A percentile compares a stretch with the other conserved stretches of the same genome.
Conservation (phyloP, 1,140 invertebrate genomes). For the Melanaphis sacchari region DNA sequence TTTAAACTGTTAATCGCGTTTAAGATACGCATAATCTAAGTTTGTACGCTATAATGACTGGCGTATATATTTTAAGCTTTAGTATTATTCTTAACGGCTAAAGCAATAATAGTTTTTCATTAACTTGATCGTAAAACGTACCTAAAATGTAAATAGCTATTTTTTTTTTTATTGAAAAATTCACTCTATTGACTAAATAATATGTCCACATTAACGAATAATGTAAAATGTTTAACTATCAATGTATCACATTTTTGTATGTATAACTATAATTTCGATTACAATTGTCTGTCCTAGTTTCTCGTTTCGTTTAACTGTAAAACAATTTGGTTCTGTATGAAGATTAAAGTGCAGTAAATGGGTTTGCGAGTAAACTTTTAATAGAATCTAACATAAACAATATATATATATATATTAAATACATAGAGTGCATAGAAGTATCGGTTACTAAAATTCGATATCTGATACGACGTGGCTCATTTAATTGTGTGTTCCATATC, state of each 20-base stretch:
- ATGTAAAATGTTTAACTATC: background rate
- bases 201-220: background rate
- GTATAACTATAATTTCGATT: background rate
- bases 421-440: background rate
- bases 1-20: background rate
- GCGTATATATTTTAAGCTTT: background rate
- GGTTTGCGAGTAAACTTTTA: conserved; percentile 9
- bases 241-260: background rate
- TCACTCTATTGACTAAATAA: background rate
- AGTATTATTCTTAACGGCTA: background rate
- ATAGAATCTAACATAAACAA: background rate
- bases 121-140: background rate
- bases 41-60: background rate
- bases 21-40: background rate
- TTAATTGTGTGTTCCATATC: background rate
- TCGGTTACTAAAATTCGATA: conserved; percentile 19
- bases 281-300: background rate
- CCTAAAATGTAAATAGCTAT: background rate
- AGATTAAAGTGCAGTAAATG: background rate
- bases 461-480: conserved; percentile 8
- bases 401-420: background rate
- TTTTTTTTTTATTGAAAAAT: background rate
- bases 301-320: background rate
- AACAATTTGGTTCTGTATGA: background rate
- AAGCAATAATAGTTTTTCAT: background rate